phyloP scores from a whole-genome alignment of 2,888 invertebrate genomes.

The Yponomeuta cagnagella region DNA sequence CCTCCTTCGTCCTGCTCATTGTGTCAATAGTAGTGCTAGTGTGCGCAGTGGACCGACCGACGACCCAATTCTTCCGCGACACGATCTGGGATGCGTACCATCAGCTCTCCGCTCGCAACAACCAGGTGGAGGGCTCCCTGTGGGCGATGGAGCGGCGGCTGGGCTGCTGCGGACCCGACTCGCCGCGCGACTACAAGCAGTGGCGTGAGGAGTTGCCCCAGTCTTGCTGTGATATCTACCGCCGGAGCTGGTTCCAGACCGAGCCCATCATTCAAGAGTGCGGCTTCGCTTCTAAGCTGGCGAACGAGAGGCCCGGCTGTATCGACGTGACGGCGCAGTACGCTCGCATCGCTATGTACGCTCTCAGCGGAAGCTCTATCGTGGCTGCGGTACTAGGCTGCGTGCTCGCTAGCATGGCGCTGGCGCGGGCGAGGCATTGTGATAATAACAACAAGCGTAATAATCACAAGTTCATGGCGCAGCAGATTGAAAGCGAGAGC shows the following conservation, averaged over 20 bases:
- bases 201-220: slow-evolving; percentile 54
- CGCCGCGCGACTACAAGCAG: slow-evolving; percentile 59
- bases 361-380: slow-evolving; percentile 43
- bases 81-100: slow-evolving; percentile 60
- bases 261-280: slow-evolving; percentile 46
- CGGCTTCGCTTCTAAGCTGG: slow-evolving; percentile 57
- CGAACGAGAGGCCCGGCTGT: slow-evolving; percentile 63
- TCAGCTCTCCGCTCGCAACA: slow-evolving; percentile 35
- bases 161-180: slow-evolving; percentile 62
- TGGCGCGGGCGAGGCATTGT: slow-evolving; percentile 26
- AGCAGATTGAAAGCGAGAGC: slow-evolving; percentile 51
- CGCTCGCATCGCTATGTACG: slow-evolving; percentile 47
- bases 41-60: slow-evolving; percentile 48
- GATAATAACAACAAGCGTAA: not conserved
- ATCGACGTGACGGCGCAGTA: slow-evolving; percentile 54
- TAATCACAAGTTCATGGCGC: slow-evolving; percentile 27
- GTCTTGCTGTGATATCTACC: slow-evolving; percentile 62
- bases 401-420: slow-evolving; percentile 32
- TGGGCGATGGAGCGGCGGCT: slow-evolving; percentile 51
- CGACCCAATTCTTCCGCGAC: slow-evolving; percentile 57
- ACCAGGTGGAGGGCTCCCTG: slow-evolving; percentile 39
- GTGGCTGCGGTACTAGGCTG: slow-evolving; percentile 49
- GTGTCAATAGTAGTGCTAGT: slow-evolving; percentile 48
- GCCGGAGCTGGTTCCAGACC: slow-evolving; percentile 51
- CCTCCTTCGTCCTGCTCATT: slow-evolving; percentile 37